phyloP scores from a whole-genome alignment of 2,113 vertebrate species.

The Dryoscopus gambensis region DNA sequence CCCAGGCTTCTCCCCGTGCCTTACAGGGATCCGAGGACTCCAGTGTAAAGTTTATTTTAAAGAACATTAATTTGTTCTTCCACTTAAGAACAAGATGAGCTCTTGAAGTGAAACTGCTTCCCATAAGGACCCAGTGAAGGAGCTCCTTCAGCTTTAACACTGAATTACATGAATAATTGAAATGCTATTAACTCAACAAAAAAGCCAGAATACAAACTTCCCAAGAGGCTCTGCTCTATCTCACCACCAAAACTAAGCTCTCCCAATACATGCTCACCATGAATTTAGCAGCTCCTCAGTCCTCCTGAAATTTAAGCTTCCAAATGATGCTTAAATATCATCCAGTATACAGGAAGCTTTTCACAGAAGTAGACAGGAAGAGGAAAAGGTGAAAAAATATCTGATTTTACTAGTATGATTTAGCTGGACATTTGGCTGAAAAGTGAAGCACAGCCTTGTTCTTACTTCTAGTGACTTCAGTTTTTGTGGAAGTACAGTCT shows the following conservation, averaged over 20 bases:
- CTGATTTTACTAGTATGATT: neutral
- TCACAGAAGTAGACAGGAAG: neutral
- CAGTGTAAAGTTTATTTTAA: slow-evolving; percentile 25
- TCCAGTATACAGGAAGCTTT: neutral
- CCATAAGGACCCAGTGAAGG: slow-evolving; percentile 25
- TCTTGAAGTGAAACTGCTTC: slow-evolving; percentile 47
- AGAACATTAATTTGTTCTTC: slow-evolving; percentile 41
- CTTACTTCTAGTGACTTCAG: neutral
- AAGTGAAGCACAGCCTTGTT: neutral
- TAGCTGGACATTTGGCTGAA: neutral
- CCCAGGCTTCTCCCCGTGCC: neutral
- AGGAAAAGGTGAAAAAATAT: neutral
- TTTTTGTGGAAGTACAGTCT: neutral
- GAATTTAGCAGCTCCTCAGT: neutral
- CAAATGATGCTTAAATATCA: neutral
- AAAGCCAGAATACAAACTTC: neutral
- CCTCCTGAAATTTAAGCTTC: neutral
- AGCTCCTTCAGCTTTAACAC: slow-evolving; percentile 37
- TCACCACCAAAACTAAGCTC: neutral
- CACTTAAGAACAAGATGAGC: slow-evolving; percentile 39
- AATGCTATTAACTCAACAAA: slow-evolving; percentile 16
- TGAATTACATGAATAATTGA: slow-evolving; percentile 47
- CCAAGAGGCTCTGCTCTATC: neutral
- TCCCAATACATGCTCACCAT: neutral
- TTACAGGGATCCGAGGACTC: neutral